Percentiles rank a stretch among this genome's conserved stretches.
These are phyloP conservation scores for Cynaeus angustus DNA, from an alignment of 2,888 invertebrate genomes.

Conservation along the genomic window DNA sequence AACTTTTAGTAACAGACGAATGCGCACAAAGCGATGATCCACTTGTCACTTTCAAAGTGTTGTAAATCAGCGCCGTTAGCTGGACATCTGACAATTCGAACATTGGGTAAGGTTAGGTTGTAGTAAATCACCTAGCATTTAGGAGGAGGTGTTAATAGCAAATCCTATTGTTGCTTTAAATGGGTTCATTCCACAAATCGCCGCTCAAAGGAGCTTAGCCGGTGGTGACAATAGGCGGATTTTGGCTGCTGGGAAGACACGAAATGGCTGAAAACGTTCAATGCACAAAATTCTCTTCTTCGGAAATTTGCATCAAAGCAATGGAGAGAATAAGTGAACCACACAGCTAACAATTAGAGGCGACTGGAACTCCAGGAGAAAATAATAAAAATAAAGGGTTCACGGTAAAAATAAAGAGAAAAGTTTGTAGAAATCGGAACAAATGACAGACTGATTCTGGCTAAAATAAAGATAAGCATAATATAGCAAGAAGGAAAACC, in stretches of 20 bases:
- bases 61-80: slow-evolving; percentile 57
- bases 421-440: too few species aligned
- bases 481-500: too few species aligned
- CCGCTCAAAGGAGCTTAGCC: slow-evolving; percentile 5
- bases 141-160: slow-evolving; percentile 21
- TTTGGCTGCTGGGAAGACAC: not conserved
- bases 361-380: too few species aligned
- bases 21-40: slow-evolving; percentile 53
- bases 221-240: slow-evolving; percentile 7
- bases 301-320: too few species aligned
- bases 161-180: slow-evolving; percentile 34
- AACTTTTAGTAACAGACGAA: slow-evolving; percentile 25
- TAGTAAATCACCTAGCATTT: slow-evolving; percentile 53
- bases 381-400: too few species aligned
- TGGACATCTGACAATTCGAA: slow-evolving; percentile 59
- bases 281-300: too few species aligned
- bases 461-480: too few species aligned
- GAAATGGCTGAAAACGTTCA: not conserved
- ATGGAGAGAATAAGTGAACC: too few species aligned
- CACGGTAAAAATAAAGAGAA: too few species aligned
- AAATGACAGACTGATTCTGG: too few species aligned
- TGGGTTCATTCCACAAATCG: slow-evolving; percentile 22
- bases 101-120: slow-evolving; percentile 59
- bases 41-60: slow-evolving; percentile 56
- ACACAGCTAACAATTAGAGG: too few species aligned